Percentiles rank a stretch among this genome's conserved stretches.
phyloP scores from a whole-genome alignment of 2,888 invertebrate genomes.

The Sinotaia quadrata region DNA sequence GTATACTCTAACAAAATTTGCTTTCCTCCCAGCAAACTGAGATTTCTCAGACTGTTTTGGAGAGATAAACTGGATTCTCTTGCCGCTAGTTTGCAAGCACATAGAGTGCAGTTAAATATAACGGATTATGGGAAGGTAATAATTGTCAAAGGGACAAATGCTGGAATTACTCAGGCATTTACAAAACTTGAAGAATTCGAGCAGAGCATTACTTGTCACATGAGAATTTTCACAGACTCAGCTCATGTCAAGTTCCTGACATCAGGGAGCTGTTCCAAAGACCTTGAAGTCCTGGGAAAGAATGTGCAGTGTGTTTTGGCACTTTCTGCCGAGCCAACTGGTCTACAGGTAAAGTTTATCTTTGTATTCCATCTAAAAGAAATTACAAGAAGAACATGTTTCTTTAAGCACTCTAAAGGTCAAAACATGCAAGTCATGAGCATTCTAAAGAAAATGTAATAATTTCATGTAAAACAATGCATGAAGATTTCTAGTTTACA shows the following conservation, averaged over 20 bases:
- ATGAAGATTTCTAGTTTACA: too few species aligned
- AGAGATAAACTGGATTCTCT: neutral
- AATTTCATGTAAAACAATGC: too few species aligned
- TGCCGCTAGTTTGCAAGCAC: neutral
- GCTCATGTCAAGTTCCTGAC: neutral
- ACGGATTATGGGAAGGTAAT: neutral
- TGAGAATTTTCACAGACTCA: neutral
- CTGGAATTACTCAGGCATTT: neutral
- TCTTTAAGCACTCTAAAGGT: too few species aligned
- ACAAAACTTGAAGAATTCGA: neutral
- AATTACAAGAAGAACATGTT: too few species aligned
- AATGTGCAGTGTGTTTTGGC: conserved; percentile 7
- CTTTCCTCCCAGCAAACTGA: neutral
- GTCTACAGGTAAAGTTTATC: conserved; percentile 35
- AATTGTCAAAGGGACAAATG: neutral
- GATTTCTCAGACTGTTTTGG: neutral
- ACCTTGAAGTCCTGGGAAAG: neutral
- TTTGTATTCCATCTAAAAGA: too few species aligned
- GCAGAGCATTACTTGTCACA: neutral
- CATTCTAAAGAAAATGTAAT: too few species aligned
- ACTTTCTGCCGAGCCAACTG: conserved; percentile 45
- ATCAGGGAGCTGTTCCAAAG: neutral
- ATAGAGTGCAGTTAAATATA: neutral
- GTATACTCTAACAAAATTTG: neutral
- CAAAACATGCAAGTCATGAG: too few species aligned